Conservation (phyloP, 2,113 vertebrate species). For the Pagrus major region DNA sequence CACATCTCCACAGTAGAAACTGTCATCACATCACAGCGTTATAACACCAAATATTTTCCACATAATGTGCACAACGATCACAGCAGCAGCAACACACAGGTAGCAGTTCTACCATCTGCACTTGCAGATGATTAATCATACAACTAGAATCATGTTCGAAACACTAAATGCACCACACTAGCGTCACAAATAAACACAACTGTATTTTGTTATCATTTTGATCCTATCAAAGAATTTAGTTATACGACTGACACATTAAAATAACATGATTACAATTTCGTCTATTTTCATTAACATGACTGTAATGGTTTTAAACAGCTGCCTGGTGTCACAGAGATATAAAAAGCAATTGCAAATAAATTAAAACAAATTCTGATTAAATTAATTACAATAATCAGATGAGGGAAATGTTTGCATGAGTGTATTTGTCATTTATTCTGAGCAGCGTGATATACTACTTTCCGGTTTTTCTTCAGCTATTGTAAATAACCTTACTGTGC, state of each 20-base stretch:
- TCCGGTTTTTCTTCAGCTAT: background rate
- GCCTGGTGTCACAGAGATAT: background rate
- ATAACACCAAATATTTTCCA: conserved; percentile 7
- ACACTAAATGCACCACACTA: conserved; percentile 14
- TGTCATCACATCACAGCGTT: conserved; percentile 28
- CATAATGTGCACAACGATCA: conserved; percentile 31
- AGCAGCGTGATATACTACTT: background rate
- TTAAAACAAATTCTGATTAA: background rate
- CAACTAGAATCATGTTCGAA: background rate
- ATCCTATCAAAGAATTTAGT: conserved; percentile 13
- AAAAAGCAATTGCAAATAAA: background rate
- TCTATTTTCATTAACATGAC: background rate
- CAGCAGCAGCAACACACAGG: conserved; percentile 21
- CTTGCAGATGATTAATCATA: background rate
- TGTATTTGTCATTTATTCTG: conserved; percentile 10
- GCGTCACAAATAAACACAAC: conserved; percentile 12
- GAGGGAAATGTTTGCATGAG: conserved; percentile 7
- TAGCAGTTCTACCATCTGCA: conserved; percentile 1
- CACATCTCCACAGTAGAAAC: conserved; percentile 27
- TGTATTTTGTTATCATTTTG: background rate
- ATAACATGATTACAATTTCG: conserved; percentile 15
- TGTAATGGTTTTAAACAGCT: conserved; percentile 8
- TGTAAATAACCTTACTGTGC: background rate
- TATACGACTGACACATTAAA: background rate
- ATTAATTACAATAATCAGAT: conserved; percentile 27